Evolutionary conservation across 1,140 invertebrate genomes (phyloP).

Genomic region (Drosophila elegans): DNA sequence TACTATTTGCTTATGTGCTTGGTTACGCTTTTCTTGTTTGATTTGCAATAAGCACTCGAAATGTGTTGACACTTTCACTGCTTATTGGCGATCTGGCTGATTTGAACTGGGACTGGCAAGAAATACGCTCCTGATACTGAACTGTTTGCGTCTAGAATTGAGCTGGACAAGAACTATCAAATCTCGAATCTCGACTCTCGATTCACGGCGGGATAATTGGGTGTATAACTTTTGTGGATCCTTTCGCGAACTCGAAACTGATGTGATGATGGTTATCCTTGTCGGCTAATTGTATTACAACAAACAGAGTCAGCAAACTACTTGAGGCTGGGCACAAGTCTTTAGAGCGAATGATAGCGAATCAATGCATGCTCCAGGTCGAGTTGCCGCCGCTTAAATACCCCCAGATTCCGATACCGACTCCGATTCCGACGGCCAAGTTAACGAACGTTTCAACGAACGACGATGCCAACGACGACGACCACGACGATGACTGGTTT

Average conservation of each 20-base stretch:
- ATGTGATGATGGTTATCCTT: slow-evolving; percentile 41
- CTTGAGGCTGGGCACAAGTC: slow-evolving; percentile 81
- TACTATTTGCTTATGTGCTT: slow-evolving; percentile 70
- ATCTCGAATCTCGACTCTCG: slow-evolving; percentile 10
- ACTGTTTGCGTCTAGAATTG: slow-evolving; percentile 81
- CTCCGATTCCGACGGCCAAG: slow-evolving; percentile 5
- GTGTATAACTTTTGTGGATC: slow-evolving; percentile 40
- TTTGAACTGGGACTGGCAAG: slow-evolving; percentile 3
- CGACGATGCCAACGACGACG: slow-evolving; percentile 8
- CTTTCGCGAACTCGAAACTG: slow-evolving; percentile 52
- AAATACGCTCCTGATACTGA: slow-evolving; percentile 61
- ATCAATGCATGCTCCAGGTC: slow-evolving; percentile 83
- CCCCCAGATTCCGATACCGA: slow-evolving; percentile 37
- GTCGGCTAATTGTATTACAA: slow-evolving; percentile 84
- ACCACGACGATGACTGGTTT: slow-evolving; percentile 65
- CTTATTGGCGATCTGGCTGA: slow-evolving; percentile 59
- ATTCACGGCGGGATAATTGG: slow-evolving; percentile 21
- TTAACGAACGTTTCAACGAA: slow-evolving; percentile 16
- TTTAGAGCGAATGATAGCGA: slow-evolving; percentile 85
- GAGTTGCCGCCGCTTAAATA: slow-evolving; percentile 83
- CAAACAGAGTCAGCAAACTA: slow-evolving; percentile 80
- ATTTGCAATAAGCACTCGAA: slow-evolving; percentile 82
- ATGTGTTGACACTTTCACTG: slow-evolving; percentile 82
- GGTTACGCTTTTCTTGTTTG: slow-evolving; percentile 42
- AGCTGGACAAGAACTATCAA: slow-evolving; percentile 68